These are phyloP conservation scores for Rhodeus uyekii DNA, from an alignment of 2,797 vertebrate genomes.

Conservation along the genomic window DNA sequence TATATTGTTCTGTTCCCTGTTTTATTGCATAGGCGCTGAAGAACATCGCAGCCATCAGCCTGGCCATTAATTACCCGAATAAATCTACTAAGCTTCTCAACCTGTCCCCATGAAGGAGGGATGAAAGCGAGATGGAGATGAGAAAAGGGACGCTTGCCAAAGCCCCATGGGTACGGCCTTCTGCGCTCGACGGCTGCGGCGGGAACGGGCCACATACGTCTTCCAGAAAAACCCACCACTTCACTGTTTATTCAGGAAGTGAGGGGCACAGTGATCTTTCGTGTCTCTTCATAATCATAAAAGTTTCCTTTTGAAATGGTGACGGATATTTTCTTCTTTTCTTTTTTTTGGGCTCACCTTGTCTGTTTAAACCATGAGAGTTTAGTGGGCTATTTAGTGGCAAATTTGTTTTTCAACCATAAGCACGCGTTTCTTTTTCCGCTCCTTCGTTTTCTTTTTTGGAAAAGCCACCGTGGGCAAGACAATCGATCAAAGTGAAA, in stretches of 20 bases:
- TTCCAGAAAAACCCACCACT: slow-evolving; percentile 4
- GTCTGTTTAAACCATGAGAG: slow-evolving; percentile 54
- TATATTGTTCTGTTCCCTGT: slow-evolving; percentile 1
- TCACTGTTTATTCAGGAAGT: background rate
- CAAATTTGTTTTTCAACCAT: slow-evolving; percentile 65
- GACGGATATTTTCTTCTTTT: background rate
- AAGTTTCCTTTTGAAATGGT: background rate
- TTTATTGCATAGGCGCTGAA: slow-evolving; percentile 85
- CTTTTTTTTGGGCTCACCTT: slow-evolving; percentile 17
- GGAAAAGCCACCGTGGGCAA: slow-evolving; percentile 60
- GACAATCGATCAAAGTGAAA: slow-evolving; percentile 70
- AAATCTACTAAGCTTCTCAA: slow-evolving; percentile 93
- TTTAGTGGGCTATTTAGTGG: slow-evolving; percentile 66
- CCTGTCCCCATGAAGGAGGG: slow-evolving; percentile 73
- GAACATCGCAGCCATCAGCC: slow-evolving; percentile 97
- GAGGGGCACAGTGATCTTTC: background rate
- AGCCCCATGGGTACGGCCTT: background rate
- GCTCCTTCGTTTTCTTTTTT: slow-evolving; percentile 18
- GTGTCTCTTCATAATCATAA: background rate
- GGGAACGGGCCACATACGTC: slow-evolving; percentile 31
- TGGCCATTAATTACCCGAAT: slow-evolving; percentile 97
- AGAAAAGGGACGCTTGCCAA: slow-evolving; percentile 16
- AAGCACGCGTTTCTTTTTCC: slow-evolving; percentile 45
- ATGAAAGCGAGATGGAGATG: slow-evolving; percentile 2
- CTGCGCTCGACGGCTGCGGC: background rate